A percentile compares a stretch with the other conserved stretches of the same genome.
Evolutionary conservation across 2,888 invertebrate species (phyloP).

Genomic region (Isoperla grammatica): DNA sequence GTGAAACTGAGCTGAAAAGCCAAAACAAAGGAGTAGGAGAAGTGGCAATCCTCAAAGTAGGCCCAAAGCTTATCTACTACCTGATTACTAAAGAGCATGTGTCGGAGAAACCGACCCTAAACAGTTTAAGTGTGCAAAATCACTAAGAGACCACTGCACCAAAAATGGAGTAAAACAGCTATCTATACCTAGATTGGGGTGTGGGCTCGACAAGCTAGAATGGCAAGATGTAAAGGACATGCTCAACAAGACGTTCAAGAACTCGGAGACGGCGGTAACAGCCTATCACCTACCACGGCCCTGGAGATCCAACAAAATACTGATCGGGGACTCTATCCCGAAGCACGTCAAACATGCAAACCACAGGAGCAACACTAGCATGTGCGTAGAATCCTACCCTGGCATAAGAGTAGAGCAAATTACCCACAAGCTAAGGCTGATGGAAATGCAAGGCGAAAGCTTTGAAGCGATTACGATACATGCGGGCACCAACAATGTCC

Average conservation of each 20-base stretch:
- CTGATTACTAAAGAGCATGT: conserved; percentile 40
- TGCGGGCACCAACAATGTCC: background rate
- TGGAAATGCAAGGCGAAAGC: background rate
- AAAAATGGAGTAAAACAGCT: conserved; percentile 37
- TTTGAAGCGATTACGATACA: background rate
- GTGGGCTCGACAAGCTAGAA: conserved; percentile 42
- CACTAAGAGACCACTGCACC: conserved; percentile 39
- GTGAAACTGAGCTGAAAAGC: conserved; percentile 8
- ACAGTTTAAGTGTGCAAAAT: conserved; percentile 37
- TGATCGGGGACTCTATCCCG: no score
- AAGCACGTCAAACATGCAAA: no score
- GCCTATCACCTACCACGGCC: conserved; percentile 8
- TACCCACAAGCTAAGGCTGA: background rate
- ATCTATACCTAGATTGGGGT: conserved; percentile 44
- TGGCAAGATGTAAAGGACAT: conserved; percentile 40
- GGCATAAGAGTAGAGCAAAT: conserved; percentile 5
- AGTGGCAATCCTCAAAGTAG: background rate
- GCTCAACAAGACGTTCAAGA: conserved; percentile 37
- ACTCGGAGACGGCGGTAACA: background rate
- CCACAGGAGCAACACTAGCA: no score
- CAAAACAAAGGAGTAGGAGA: conserved; percentile 5
- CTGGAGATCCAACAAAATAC: background rate
- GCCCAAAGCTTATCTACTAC: conserved; percentile 30
- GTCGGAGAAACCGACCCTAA: conserved; percentile 41
- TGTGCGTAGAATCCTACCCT: background rate